phyloP scores from a whole-genome alignment of 2,113 vertebrate species.

The Empidonax traillii region DNA sequence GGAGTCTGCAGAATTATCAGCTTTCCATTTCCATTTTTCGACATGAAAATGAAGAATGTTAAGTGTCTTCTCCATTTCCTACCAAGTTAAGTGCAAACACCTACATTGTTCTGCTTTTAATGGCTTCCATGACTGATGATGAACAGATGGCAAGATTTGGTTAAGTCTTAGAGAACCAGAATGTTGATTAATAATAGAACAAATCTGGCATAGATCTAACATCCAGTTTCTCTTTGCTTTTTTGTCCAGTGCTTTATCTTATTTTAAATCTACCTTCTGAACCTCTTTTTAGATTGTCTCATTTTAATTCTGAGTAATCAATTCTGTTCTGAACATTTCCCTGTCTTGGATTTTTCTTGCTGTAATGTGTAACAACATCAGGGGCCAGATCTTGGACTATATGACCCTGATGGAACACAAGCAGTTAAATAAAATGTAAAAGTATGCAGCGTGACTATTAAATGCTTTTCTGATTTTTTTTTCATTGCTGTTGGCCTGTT shows the following conservation, averaged over 20 bases:
- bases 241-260: background rate
- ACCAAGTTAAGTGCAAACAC: background rate
- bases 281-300: background rate
- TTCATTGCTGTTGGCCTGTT: background rate
- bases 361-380: background rate
- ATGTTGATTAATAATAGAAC: background rate
- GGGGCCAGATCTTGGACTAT: background rate
- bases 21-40: background rate
- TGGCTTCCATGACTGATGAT: background rate
- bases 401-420: background rate
- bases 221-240: conserved; percentile 16
- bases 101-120: background rate
- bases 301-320: background rate
- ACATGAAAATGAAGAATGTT: background rate
- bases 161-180: conserved; percentile 42
- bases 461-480: background rate
- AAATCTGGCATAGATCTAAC: background rate
- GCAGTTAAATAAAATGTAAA: conserved; percentile 12
- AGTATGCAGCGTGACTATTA: background rate
- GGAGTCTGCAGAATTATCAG: background rate
- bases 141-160: background rate
- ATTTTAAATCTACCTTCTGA: background rate
- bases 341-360: background rate
- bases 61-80: background rate
- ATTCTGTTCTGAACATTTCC: background rate